A percentile compares a stretch with the other conserved stretches of the same genome.
phyloP scores from a whole-genome alignment of 2,797 vertebrate genomes.

The Rhabdophis nuchalis region DNA sequence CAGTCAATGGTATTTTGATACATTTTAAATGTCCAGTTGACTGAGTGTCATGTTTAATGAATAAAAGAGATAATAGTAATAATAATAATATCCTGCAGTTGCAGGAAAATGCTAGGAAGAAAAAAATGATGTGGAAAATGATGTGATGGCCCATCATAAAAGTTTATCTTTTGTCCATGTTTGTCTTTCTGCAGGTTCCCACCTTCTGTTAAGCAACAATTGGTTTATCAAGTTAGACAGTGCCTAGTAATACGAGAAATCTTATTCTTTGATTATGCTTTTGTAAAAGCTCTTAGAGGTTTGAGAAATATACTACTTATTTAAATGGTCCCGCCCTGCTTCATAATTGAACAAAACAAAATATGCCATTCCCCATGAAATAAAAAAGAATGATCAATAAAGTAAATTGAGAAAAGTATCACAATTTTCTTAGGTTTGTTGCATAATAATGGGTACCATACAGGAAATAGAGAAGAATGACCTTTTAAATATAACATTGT shows the following conservation, averaged over 20 bases:
- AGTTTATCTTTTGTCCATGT: not conserved
- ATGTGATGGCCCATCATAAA: not conserved
- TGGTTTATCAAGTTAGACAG: not conserved
- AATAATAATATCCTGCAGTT: too few species aligned
- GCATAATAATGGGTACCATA: not conserved
- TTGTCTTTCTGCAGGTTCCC: not conserved
- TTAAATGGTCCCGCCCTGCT: not conserved
- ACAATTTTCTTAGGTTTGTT: not conserved
- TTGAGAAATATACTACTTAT: not conserved
- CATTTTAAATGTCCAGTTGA: too few species aligned
- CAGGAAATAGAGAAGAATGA: slow-evolving; percentile 27
- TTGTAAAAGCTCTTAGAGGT: not conserved
- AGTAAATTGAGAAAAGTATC: not conserved
- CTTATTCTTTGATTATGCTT: not conserved
- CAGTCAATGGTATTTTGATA: too few species aligned
- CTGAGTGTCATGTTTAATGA: too few species aligned
- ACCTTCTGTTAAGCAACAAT: not conserved
- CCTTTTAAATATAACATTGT: slow-evolving; percentile 25
- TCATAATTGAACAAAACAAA: not conserved
- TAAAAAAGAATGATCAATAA: not conserved
- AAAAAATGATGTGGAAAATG: too few species aligned
- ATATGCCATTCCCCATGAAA: not conserved
- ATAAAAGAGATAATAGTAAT: too few species aligned
- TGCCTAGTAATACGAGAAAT: not conserved
- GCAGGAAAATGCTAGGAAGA: too few species aligned